phyloP scores from a whole-genome alignment of 1,140 invertebrate species.

The Cyrtorhinus lividipennis region DNA sequence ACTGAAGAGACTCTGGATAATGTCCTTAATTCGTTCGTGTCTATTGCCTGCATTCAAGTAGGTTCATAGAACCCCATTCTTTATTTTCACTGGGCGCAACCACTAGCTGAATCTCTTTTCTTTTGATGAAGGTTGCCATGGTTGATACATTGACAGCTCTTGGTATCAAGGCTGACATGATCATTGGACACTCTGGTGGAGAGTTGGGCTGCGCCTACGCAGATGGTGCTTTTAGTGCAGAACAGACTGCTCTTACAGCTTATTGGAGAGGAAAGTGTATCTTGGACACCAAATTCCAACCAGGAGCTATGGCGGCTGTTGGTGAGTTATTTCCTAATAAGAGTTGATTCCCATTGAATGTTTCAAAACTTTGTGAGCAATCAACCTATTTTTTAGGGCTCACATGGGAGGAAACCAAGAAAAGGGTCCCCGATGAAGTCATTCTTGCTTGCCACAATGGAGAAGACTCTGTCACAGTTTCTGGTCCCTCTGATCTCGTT shows the following conservation, averaged over 20 bases:
- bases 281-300: slow-evolving; percentile 34
- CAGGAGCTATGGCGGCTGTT: slow-evolving; percentile 40
- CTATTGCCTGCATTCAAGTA: slow-evolving; percentile 85
- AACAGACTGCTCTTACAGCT: slow-evolving; percentile 67
- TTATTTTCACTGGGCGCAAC: slow-evolving; percentile 29
- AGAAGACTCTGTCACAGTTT: slow-evolving; percentile 68
- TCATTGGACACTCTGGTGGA: slow-evolving; percentile 78
- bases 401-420: slow-evolving; percentile 33
- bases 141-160: slow-evolving; percentile 57
- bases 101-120: neutral
- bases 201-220: slow-evolving; percentile 79
- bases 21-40: slow-evolving; percentile 76
- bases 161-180: slow-evolving; percentile 64
- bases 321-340: too few relatives aligned
- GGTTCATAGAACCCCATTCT: too few relatives aligned
- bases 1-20: slow-evolving; percentile 65
- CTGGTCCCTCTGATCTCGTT: slow-evolving; percentile 60
- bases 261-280: slow-evolving; percentile 44
- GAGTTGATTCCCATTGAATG: too few relatives aligned
- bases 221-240: slow-evolving; percentile 66
- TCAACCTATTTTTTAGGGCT: too few relatives aligned
- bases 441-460: slow-evolving; percentile 78
- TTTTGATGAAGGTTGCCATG: slow-evolving; percentile 43
- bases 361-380: too few relatives aligned
- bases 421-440: slow-evolving; percentile 46